Evolutionary conservation across 2,888 invertebrate genomes (phyloP), one percentile per base, ranked within the genome.

Genomic region (Opisthograptis luteolata): DNA sequence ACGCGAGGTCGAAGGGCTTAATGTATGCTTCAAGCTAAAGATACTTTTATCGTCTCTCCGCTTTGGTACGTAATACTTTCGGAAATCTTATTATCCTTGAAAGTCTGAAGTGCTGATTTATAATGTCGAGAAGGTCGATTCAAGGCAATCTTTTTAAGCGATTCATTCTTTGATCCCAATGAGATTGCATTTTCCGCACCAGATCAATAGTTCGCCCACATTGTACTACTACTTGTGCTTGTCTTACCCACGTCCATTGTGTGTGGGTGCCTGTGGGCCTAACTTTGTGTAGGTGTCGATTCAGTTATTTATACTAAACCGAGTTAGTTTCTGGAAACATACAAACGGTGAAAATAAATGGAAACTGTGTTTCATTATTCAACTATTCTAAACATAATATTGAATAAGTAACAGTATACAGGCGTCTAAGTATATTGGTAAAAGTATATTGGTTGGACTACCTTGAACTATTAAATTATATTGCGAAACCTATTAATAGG

Each of bases 121-220:
- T 65, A 64, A 67, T 50, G 62, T 58, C 49, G 59, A 49, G 48
- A 58, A 58, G 56, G 47, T 55, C 57, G 60, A 58, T 66, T 62
- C 60, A 55, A 58, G 55, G 60, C 60, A 55, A 63, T 60, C 60
- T 62, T 60, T 55, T 60, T 55, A 58, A 59, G 64, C 64, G 59
- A 68, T 70, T 66, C 67, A 66, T 67, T 69, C 60, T 44, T 62
- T 57, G 66, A 63, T 62, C 62, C 58, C 64, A 60, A 58, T 67
- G 72, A 68, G 64, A 44, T 54, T 55, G 74, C 73, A 65, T 41
- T 68, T 72, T 69, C 47, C 30, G 40, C 19, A 31, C 19, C 47
- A 53, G 63, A 69, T 73, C 71, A 65, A 73, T 71, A 65, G 60
- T 66, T 59, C 47, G 57, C 55, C 54, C 57, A 62, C 49, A 59